These are phyloP conservation scores for Brachyptera putata DNA, from an alignment of 2,888 invertebrate genomes.

Conservation along the genomic window DNA sequence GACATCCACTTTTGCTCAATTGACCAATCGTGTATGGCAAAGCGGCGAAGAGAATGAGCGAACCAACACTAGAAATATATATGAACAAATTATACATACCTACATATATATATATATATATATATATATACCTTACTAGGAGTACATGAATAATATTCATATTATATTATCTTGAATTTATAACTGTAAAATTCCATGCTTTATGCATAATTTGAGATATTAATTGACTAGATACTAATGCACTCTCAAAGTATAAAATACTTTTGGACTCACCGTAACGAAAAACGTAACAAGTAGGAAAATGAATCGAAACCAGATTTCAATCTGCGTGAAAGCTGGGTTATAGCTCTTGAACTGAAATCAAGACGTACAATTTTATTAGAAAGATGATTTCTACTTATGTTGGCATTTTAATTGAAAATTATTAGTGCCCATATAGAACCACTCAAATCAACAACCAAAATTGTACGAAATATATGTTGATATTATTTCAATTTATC, in stretches of 20 bases:
- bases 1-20: slow-evolving; percentile 98
- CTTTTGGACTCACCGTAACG: slow-evolving; percentile 67
- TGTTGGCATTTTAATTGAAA: too few species aligned
- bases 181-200: too few species aligned
- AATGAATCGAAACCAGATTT: slow-evolving; percentile 95
- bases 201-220: not conserved
- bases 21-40: slow-evolving; percentile 89
- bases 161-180: too few species aligned
- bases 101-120: not conserved
- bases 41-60: slow-evolving; percentile 81
- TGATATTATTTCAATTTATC: too few species aligned
- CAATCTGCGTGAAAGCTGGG: slow-evolving; percentile 92
- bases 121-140: too few species aligned
- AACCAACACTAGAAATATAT: slow-evolving; percentile 78
- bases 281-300: slow-evolving; percentile 83
- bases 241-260: not conserved
- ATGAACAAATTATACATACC: not conserved
- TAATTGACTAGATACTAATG: not conserved
- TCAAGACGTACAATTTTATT: too few species aligned
- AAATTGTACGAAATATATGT: too few species aligned
- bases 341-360: slow-evolving; percentile 94
- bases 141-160: too few species aligned
- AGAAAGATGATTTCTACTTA: too few species aligned
- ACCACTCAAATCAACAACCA: too few species aligned
- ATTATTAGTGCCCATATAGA: too few species aligned